Percentiles rank a stretch among this genome's conserved stretches.
Evolutionary conservation across 2,888 invertebrate species (phyloP).

Genomic region (Branchellion lobata): DNA sequence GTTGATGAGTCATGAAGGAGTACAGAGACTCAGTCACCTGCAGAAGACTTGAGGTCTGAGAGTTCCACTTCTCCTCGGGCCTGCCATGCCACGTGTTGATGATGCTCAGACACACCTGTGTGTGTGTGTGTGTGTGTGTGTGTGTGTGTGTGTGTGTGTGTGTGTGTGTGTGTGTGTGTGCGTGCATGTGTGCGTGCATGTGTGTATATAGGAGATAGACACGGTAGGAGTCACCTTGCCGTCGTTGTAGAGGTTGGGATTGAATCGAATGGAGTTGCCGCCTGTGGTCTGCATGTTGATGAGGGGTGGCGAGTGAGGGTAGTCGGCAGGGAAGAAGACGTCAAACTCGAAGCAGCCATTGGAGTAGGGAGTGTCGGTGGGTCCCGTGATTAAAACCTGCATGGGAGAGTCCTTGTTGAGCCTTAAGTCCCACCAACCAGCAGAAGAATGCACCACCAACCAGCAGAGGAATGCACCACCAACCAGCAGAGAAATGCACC

Average conservation of each 20-base stretch:
- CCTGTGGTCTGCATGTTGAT: slow-evolving; percentile 63
- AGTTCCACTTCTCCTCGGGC: slow-evolving; percentile 95
- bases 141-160: too few relatives aligned
- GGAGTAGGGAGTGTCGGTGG: slow-evolving; percentile 72
- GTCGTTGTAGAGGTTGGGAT: slow-evolving; percentile 68
- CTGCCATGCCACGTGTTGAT: slow-evolving; percentile 94
- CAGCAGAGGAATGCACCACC: too few relatives aligned
- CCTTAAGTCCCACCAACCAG: background rate
- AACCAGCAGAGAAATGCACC: too few relatives aligned
- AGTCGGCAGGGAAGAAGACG: slow-evolving; percentile 63
- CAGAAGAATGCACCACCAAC: too few relatives aligned
- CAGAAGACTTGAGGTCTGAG: slow-evolving; percentile 88
- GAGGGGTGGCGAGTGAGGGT: slow-evolving; percentile 62
- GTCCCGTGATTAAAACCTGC: slow-evolving; percentile 78
- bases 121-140: background rate
- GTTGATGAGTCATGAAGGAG: background rate
- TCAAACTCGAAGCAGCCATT: slow-evolving; percentile 64
- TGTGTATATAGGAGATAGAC: too few relatives aligned
- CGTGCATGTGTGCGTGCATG: too few relatives aligned
- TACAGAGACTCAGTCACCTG: slow-evolving; percentile 59
- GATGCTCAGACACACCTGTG: slow-evolving; percentile 77
- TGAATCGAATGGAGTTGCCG: slow-evolving; percentile 62
- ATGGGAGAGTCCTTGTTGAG: slow-evolving; percentile 17
- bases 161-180: too few relatives aligned
- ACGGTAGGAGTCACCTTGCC: slow-evolving; percentile 87